Evolutionary conservation across 2,113 vertebrate genomes (phyloP), one percentile per base, ranked within the genome.

Genomic region (Pongo abelii): DNA sequence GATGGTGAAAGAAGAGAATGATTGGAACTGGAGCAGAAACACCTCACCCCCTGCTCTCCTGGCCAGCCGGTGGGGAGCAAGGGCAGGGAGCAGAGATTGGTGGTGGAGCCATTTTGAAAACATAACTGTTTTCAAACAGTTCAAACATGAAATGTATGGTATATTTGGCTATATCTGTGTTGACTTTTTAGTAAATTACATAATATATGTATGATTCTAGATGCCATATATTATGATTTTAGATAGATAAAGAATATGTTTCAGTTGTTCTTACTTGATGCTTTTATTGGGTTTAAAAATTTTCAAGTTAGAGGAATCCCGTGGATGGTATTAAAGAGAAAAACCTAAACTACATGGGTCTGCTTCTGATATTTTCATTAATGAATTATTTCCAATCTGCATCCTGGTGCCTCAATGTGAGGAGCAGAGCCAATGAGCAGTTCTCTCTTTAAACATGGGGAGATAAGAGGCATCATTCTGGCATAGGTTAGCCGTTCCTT

Each of bases 251-350:
- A 27, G 25, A 59, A 13, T 2, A 6, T n/a, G 13, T 77, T 93
- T 95, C 32, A 48, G 20, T 50, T 57, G n/a, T 74, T 67, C 14
- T 67, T 57, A 27, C 6, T 20, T 25, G 95, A 72, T 75, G 10
- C 16, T 91, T 91, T 57, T 70, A 46, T 57, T 59, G 5, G 48
- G 40, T 88, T 89, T 72, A 61, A 86, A 70, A 38, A 50, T 94
- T 94, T 87, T 61, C 61, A 61, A 75, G 75, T 55, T 46, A 61
- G 72, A 89, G 50, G 74, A 96, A 59, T 23, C 32, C 30, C 48
- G 40, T 78, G 46, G 52, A 12, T 50, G 55, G 59, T 27, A 17
- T 55, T 86, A 69, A 88, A 32, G 69, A 61, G 59, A 64, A 67
- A 27, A 12, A 25, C 6, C 20, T 70, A 35, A 48, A 75, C 30